A percentile compares a stretch with the other conserved stretches of the same genome.
phyloP scores from a whole-genome alignment of 2,113 vertebrate genomes.

The Datnioides undecimradiatus region DNA sequence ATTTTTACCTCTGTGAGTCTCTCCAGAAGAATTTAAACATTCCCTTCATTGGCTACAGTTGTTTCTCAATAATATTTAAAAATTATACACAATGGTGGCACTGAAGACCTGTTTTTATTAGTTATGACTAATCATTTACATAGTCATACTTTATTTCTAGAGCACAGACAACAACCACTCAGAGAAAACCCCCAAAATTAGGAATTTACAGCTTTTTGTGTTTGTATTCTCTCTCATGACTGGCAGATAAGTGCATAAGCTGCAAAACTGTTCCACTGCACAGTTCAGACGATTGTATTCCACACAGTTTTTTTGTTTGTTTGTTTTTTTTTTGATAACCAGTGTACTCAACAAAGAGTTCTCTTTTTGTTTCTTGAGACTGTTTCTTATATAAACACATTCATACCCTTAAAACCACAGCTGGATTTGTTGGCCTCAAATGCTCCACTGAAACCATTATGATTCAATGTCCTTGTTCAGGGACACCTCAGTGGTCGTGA shows the following conservation, averaged over 20 bases:
- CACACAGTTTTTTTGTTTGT: background rate
- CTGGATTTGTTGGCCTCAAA: background rate
- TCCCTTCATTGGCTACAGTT: no score
- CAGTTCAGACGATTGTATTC: constrained; percentile 8
- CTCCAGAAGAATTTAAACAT: no score
- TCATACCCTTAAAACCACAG: background rate
- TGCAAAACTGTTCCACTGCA: background rate
- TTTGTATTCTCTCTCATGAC: constrained; percentile 27
- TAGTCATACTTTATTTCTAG: background rate
- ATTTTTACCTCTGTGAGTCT: no score
- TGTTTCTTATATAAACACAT: no score
- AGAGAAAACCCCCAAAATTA: background rate
- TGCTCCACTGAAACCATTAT: background rate
- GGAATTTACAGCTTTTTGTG: background rate
- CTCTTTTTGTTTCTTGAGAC: no score
- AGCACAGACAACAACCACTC: background rate
- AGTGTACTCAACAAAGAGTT: background rate
- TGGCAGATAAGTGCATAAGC: background rate
- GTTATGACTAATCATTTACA: background rate
- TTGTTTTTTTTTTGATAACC: no score
- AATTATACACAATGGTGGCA: background rate
- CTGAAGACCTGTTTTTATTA: background rate
- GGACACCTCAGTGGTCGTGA: background rate
- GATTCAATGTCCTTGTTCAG: background rate
- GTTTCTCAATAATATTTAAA: background rate